Evolutionary conservation across 2,888 invertebrate genomes (phyloP).

Genomic region (Aphrophora alni): DNA sequence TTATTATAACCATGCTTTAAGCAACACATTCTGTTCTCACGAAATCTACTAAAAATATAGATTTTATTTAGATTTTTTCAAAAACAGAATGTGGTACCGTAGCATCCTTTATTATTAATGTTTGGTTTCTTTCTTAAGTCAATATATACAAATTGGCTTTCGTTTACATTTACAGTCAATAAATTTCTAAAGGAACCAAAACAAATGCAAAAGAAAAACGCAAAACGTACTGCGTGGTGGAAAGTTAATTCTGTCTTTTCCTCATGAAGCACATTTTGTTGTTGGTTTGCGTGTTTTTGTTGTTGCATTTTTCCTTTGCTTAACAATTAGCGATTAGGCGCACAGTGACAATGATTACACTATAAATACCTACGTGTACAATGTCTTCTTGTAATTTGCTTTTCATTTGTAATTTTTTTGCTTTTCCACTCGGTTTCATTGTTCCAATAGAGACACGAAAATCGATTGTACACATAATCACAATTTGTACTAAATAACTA

Average conservation of each 20-base stretch:
- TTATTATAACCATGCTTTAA: background rate
- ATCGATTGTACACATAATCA: background rate
- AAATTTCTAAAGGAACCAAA: background rate
- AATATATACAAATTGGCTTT: background rate
- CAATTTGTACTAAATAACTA: conserved; percentile 2
- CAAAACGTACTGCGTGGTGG: background rate
- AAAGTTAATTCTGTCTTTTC: background rate
- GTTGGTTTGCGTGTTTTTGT: background rate
- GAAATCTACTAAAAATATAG: background rate
- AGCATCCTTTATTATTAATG: background rate
- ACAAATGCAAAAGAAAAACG: background rate
- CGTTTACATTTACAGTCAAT: background rate
- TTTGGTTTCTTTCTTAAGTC: background rate
- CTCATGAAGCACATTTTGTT: too few relatives aligned
- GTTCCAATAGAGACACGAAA: background rate
- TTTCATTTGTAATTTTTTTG: background rate
- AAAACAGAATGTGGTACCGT: background rate
- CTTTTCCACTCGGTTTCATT: background rate
- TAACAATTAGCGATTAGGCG: background rate
- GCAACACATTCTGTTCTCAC: background rate
- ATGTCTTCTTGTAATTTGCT: background rate
- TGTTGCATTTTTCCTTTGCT: background rate
- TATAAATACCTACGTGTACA: background rate
- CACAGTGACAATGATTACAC: background rate
- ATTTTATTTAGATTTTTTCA: background rate